Base-by-base conservation (phyloP, 2,113 vertebrate species). In the Sula dactylatra region DNA sequence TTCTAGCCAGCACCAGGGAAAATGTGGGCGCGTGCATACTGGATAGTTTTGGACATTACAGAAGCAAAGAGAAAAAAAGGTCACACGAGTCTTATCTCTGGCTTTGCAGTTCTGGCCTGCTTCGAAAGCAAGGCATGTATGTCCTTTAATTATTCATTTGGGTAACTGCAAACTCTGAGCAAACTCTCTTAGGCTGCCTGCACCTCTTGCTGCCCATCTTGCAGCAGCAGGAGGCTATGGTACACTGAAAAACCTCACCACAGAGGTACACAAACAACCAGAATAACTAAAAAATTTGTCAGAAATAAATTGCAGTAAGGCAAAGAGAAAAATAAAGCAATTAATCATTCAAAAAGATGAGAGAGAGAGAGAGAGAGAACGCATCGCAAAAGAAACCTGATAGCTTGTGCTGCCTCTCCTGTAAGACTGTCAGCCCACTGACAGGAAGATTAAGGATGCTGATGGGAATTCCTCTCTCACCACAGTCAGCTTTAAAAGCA, bases 141-240 rank as follows among this genome's bases (percentile, higher is more conserved):
- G 54, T 12, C 40, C 61, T 94, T 97, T 86, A 95, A 94, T 93
- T 94, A 94, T 92, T 94, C 88, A 92, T 78, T 31, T 84, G 56
- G 69, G 50, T 70, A 88, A 86, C 67, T 50, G 86, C 78, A 73
- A 90, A 91, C 66, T 59, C 65, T 38, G 74, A 85, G 59, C 64
- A 90, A 93, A 87, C 67, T 58, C 67, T 92, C 32, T 62, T 21
- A 59, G 47, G 21, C 65, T 92, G 47, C 44, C 80, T 54, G 66
- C 22, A 49, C 73, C 27, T 94, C 70, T 92, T 61, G 42, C 83
- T 85, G 59, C 70, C 70, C 80, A 27, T 29, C 87, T 70, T 80
- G 47, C 83, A 76, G 82, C 61, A 67, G 94, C 61, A 70, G 71
- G 29, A 82, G 50, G 50, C 69, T 83, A 56, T 66, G 69, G 56